Percentiles rank a stretch among this genome's conserved stretches.
Conservation (phyloP, 2,797 vertebrate species). For the Anguilla obscura region DNA sequence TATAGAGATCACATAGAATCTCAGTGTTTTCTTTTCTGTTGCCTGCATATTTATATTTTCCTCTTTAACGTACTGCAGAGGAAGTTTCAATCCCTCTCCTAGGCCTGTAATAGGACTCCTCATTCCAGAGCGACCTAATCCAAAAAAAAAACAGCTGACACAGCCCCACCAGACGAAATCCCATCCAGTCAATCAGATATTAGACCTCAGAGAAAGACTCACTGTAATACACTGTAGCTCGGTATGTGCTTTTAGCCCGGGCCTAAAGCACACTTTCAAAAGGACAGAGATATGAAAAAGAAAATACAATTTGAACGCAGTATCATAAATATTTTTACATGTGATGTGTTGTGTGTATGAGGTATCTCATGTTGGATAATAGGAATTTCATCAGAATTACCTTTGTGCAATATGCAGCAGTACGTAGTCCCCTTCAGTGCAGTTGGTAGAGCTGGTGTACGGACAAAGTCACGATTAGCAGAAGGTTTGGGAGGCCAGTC, state of each 20-base stretch:
- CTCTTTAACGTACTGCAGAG: not conserved
- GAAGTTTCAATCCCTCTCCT: not conserved
- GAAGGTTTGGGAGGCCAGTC: not conserved
- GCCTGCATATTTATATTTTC: not conserved
- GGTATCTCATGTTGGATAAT: not conserved
- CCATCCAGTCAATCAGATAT: not conserved
- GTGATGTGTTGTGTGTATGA: not conserved
- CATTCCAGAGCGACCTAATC: not conserved
- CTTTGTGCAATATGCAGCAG: not conserved
- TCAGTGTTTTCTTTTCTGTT: not conserved
- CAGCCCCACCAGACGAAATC: not conserved
- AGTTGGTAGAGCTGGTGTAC: slow-evolving; percentile 35
- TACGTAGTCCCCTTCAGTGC: slow-evolving; percentile 25
- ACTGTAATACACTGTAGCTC: not conserved
- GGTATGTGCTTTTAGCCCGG: not conserved
- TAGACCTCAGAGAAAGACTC: too few species aligned
- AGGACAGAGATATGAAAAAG: not conserved
- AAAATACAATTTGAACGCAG: not conserved
- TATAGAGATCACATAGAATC: not conserved
- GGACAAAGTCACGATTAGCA: slow-evolving; percentile 49
- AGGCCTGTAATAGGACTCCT: not conserved
- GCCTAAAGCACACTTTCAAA: not conserved
- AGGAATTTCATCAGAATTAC: slow-evolving; percentile 2
- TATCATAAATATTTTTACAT: not conserved
- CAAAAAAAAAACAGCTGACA: not conserved